Evolutionary conservation across 2,113 vertebrate species (phyloP).

Genomic region (Rhegmatorhina hoffmannsi): DNA sequence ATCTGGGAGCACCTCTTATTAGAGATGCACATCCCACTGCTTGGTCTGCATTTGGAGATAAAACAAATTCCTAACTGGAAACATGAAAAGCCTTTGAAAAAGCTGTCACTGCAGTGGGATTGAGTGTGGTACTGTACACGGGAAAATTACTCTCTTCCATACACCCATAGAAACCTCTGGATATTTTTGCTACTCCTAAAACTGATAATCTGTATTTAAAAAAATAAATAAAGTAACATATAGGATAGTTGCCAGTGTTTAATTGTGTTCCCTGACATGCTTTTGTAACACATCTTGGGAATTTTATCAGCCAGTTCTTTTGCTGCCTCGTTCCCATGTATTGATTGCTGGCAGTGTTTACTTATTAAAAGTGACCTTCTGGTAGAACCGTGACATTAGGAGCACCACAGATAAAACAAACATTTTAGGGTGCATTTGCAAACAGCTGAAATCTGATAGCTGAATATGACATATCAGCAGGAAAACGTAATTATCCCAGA

Average conservation of each 20-base stretch:
- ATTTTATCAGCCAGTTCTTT: constrained; percentile 44
- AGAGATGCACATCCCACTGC: neutral
- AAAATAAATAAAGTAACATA: neutral
- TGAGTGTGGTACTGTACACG: neutral
- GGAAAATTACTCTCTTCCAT: neutral
- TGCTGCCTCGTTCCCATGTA: constrained; percentile 7
- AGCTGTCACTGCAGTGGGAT: neutral
- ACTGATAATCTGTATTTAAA: neutral
- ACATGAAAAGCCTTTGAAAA: neutral
- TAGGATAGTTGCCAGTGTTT: constrained; percentile 24
- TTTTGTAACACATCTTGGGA: constrained; percentile 27
- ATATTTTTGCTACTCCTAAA: neutral
- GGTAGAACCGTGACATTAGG: neutral
- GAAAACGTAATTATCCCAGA: neutral
- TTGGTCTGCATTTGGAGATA: neutral
- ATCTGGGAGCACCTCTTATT: neutral
- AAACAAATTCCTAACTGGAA: constrained; percentile 10
- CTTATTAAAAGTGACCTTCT: neutral
- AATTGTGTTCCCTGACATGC: constrained; percentile 11
- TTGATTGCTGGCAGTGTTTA: neutral
- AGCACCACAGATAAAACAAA: neutral
- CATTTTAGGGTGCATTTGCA: neutral
- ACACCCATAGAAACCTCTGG: fast-evolving
- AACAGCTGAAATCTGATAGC: neutral
- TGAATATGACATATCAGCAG: neutral